Percentiles rank a stretch among this genome's conserved stretches.
phyloP scores from a whole-genome alignment of 2,113 vertebrate genomes.

The Odontophorus gujanensis region DNA sequence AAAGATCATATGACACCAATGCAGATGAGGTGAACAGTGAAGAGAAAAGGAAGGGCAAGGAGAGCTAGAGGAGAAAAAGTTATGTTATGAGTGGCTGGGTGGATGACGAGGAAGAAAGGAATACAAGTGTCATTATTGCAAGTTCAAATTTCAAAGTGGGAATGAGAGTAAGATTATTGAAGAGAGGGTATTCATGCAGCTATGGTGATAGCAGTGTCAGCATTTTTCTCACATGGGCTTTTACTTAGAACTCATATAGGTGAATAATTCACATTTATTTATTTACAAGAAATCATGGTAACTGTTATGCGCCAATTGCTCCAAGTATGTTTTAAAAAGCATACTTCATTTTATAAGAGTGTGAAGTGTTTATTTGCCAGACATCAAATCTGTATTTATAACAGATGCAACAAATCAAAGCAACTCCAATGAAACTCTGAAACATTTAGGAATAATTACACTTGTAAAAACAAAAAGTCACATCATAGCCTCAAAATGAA shows the following conservation, averaged over 20 bases:
- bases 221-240: background rate
- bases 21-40: slow-evolving; percentile 49
- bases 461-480: background rate
- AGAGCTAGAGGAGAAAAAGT: slow-evolving; percentile 50
- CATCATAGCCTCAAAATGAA: background rate
- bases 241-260: background rate
- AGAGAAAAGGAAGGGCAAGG: slow-evolving; percentile 37
- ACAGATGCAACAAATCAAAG: background rate
- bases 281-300: background rate
- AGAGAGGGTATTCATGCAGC: background rate
- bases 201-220: background rate
- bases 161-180: background rate
- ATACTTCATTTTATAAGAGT: background rate
- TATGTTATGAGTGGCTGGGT: background rate
- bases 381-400: background rate
- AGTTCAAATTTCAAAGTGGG: background rate
- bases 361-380: background rate
- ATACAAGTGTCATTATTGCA: background rate
- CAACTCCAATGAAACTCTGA: background rate
- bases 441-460: background rate
- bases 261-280: slow-evolving; percentile 7
- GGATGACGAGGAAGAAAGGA: background rate
- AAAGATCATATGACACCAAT: slow-evolving; percentile 63
- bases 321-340: background rate
- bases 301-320: background rate